phyloP scores from a whole-genome alignment of 2,797 vertebrate genomes.

The Sphaeramia orbicularis region DNA sequence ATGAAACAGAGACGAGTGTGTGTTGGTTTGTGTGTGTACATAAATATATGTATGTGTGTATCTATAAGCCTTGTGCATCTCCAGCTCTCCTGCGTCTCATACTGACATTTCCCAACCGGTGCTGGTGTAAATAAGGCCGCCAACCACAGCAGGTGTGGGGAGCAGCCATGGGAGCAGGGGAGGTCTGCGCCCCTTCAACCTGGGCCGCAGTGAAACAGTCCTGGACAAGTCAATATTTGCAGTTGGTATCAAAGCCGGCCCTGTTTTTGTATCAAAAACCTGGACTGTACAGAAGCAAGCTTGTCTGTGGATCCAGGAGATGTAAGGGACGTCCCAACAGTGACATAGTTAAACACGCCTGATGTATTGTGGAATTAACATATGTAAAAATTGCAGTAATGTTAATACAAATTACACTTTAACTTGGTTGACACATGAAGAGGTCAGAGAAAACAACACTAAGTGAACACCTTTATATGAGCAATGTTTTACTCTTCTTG shows the following conservation, averaged over 20 bases:
- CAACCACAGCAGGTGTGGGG: slow-evolving; percentile 78
- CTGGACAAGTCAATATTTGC: slow-evolving; percentile 81
- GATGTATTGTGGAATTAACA: slow-evolving; percentile 16
- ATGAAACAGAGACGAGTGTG: slow-evolving; percentile 70
- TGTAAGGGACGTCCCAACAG: slow-evolving; percentile 27
- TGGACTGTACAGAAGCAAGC: slow-evolving; percentile 48
- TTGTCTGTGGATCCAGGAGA: slow-evolving; percentile 39
- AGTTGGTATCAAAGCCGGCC: slow-evolving; percentile 70
- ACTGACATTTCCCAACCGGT: slow-evolving; percentile 63
- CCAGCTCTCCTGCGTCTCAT: slow-evolving; percentile 18
- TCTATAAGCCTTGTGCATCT: slow-evolving; percentile 43
- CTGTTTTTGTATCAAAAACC: slow-evolving; percentile 72
- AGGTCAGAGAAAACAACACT: too few species aligned
- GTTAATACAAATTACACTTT: too few species aligned
- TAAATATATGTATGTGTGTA: slow-evolving; percentile 12
- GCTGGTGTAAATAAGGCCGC: slow-evolving; percentile 66
- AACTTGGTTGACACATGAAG: too few species aligned
- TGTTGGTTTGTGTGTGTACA: slow-evolving; percentile 17
- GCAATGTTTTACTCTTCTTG: too few species aligned
- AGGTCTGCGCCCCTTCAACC: slow-evolving; percentile 63
- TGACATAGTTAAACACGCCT: slow-evolving; percentile 22
- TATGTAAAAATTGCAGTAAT: neutral
- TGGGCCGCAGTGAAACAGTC: slow-evolving; percentile 47
- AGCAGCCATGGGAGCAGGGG: slow-evolving; percentile 52
- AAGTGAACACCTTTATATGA: too few species aligned